Evolutionary conservation across 2,888 invertebrate species (phyloP), one percentile per base, ranked within the genome.

Genomic region (Synergus umbraculus): DNA sequence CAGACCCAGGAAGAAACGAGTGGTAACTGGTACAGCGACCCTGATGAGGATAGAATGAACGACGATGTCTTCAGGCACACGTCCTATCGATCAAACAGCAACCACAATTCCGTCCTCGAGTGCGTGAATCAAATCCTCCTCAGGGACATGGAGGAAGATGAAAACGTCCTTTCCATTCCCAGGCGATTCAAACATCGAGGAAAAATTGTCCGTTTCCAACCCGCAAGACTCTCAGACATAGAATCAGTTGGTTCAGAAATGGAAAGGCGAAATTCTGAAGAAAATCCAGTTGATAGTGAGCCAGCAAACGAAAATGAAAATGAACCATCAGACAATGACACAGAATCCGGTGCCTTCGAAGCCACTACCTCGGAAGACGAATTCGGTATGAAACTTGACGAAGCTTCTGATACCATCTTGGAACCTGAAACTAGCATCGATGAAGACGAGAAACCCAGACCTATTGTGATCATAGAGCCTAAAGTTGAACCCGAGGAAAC

Each of bases 51-150:
- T 83, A 95, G 95, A 79, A 94, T 95, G 37, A 94, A 94, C 88
- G 95, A 95, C 89, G 92, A 92, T 22, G 88, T 90, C 4, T 90
- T 91, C 41, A 86, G 91, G 37, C 90, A 92, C 82, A 90, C 87
- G 76, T 87, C 89, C 1, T 92, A 92, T 78, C 89, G 90, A 43
- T 88, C 92, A 0, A 94, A 95, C 85, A 95, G 96, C 85, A 95
- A 95, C 90, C 96, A 97, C 85, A 97, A 97, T 92, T 97, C 97
- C 1, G 97, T 97, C 9, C 92, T 97, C 76, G 97, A 97, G 91
- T 97, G 97, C 89, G 97, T 97, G 84, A 97, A 97, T 93, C 97
- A 96, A 92, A 97, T 97, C 86, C 92, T 97, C 60, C 92, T 97
- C 46, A 96, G 96, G 86, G 97, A 97, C 90, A 94, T 94, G 87